Conservation (phyloP, 2,797 vertebrate genomes). For the Linurgus olivaceus region DNA sequence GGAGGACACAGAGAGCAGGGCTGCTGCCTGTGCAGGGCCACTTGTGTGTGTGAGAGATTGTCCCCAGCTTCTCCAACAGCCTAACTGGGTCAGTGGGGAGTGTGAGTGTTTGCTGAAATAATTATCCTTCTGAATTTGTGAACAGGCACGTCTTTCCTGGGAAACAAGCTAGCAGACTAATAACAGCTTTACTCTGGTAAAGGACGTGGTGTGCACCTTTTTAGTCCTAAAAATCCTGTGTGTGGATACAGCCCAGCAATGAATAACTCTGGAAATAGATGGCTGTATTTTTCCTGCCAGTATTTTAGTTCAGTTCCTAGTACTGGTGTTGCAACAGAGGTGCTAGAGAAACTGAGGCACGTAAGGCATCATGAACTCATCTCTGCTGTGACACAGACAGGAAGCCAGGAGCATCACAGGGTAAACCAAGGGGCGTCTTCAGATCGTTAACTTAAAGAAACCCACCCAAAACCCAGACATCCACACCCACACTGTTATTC, state of each 20-base stretch:
- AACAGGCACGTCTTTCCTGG: not conserved
- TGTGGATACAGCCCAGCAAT: not conserved
- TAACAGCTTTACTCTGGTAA: not conserved
- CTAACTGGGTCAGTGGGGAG: constrained; percentile 9
- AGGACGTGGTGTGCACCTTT: not conserved
- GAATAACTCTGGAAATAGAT: not conserved
- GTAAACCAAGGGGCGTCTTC: constrained; percentile 4
- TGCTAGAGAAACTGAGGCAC: not conserved
- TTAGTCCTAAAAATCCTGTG: not conserved
- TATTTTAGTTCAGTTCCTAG: not conserved
- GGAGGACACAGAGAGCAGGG: not conserved
- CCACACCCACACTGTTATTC: constrained; percentile 53
- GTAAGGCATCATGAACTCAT: not conserved
- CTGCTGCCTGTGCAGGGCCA: fast-evolving
- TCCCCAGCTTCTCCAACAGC: not conserved
- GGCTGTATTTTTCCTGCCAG: not conserved
- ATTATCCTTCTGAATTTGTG: not conserved
- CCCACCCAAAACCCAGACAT: not conserved
- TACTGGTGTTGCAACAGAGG: not conserved
- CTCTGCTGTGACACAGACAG: not conserved
- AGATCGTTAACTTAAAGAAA: constrained; percentile 44
- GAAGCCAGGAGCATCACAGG: not conserved
- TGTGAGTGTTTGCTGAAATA: not conserved
- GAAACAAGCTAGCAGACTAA: not conserved
- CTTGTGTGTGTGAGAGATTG: not conserved